Conservation (phyloP, 2,113 vertebrate genomes). For the Pseudonaja textilis region DNA sequence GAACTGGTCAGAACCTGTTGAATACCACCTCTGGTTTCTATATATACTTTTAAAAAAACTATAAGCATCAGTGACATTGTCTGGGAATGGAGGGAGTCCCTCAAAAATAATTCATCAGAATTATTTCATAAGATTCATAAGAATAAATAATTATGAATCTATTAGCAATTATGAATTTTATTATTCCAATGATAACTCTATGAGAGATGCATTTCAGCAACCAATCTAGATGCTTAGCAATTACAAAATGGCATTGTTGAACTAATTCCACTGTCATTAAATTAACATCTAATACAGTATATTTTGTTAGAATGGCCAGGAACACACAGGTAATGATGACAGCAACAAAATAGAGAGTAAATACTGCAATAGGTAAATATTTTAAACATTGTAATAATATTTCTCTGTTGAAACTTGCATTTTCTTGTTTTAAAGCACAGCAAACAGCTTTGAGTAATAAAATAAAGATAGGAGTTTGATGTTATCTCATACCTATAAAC, state of each 20-base stretch:
- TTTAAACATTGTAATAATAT: conserved; percentile 49
- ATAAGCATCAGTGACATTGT: background rate
- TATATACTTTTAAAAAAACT: background rate
- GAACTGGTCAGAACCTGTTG: too few species aligned
- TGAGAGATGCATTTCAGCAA: background rate
- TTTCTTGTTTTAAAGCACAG: conserved; percentile 62
- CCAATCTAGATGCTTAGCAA: background rate
- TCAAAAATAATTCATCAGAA: background rate
- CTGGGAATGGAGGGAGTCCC: background rate
- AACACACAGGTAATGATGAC: background rate
- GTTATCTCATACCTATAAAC: conserved; percentile 67
- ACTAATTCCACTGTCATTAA: background rate
- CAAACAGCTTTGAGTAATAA: conserved; percentile 63
- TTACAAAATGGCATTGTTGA: background rate
- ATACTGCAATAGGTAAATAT: conserved; percentile 23
- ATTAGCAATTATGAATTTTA: background rate
- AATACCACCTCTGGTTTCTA: background rate
- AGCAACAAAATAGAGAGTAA: conserved; percentile 27
- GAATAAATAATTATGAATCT: background rate
- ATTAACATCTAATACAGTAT: background rate
- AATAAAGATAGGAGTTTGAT: conserved; percentile 67
- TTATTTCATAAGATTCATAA: too few species aligned
- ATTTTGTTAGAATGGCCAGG: conserved; percentile 24
- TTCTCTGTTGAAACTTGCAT: conserved; percentile 66
- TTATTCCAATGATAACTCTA: background rate